phyloP scores from a whole-genome alignment of 1,140 invertebrate genomes.

The Popillia japonica region DNA sequence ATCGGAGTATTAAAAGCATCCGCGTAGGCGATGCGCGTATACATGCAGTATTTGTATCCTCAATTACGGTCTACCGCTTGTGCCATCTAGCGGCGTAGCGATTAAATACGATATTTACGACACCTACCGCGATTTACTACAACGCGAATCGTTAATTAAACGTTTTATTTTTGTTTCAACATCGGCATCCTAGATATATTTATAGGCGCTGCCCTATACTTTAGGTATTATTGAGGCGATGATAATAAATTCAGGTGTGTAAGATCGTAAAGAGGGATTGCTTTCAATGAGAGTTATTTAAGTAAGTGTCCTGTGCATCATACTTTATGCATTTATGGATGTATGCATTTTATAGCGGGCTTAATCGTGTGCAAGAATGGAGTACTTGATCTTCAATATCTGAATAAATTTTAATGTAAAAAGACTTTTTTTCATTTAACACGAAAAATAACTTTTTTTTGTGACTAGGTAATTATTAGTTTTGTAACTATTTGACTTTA shows the following conservation, averaged over 20 bases:
- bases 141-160: conserved; percentile 16
- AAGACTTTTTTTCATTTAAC: not conserved
- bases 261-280: conserved; percentile 25
- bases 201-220: not conserved
- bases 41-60: not conserved
- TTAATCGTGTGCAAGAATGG: not conserved
- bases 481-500: conserved; percentile 1
- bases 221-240: not conserved
- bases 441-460: not conserved
- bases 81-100: conserved; percentile 4
- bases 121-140: conserved; percentile 24
- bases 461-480: not conserved
- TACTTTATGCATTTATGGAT: not conserved
- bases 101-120: conserved; percentile 22
- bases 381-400: not conserved
- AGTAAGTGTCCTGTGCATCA: not conserved
- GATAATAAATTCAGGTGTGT: conserved; percentile 10
- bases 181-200: not conserved
- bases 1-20: not conserved
- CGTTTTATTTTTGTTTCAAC: conserved; percentile 1
- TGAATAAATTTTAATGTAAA: not conserved
- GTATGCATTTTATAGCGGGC: not conserved
- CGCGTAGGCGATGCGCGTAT: not conserved
- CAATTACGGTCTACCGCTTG: not conserved
- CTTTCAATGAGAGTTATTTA: not conserved